Base-by-base conservation (phyloP, 2,797 vertebrate genomes). In the Chelidonichthys spinosus region DNA sequence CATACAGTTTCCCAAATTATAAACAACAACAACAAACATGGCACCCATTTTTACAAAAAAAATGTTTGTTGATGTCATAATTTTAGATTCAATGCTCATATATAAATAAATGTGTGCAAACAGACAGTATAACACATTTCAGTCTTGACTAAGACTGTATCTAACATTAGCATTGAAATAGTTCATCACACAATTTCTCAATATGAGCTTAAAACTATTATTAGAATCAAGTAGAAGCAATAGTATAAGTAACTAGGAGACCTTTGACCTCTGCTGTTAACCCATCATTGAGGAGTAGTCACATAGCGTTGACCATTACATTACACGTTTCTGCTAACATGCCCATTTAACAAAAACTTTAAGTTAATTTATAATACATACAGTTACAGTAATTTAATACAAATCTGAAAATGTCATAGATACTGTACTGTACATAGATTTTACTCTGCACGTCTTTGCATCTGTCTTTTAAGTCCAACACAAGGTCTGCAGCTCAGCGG, bases 401-500 rank as follows among this genome's bases (percentile, higher is more conserved):
- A 18, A 53, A 50, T 44, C 1, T 18, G 32, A 17, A 59, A n/a
- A 53, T 60, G 1, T 5, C 11, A 11, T 18, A 7, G 37, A 63
- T 35, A 15, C 15, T 53, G 18, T n/a, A n/a, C 11, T 53, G 39
- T 10, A 11, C 4, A 42, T 17, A 14, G 11, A 63, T 42, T 49
- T 14, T 37, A 40, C 7, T 42, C 25, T 1, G 25, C 25, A 25
- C 25, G 25, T 25, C 25, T 25, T 25, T 25, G 25, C 25, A 25
- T 25, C 25, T 25, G 25, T 25, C 25, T 25, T 25, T 25, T 25
- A 25, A 63, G 17, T 65, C 8, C 2, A 73, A 11, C 14, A 11
- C 0, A 3, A 50, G 33, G 13, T 50, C 33, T 47, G 2, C 15
- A 39, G 13, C 8, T 92, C 69, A 90, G 9, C 11, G 44, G 33